Base-by-base conservation (phyloP, 2,888 invertebrate genomes). In the Epirrita christyi region DNA sequence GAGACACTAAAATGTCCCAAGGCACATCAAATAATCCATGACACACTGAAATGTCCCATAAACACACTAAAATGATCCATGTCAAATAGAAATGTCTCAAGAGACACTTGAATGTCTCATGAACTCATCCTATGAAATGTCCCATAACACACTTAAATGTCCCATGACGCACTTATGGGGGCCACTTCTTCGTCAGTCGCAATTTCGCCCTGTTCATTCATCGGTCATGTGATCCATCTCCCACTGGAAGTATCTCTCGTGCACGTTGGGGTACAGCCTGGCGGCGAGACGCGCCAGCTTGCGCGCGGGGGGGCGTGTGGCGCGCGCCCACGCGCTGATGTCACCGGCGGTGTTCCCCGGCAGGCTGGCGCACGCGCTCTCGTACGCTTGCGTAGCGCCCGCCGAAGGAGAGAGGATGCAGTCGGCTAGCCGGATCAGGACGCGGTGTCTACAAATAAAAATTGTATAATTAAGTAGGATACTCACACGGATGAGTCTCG, bases 381-480 rank as follows among this genome's bases (percentile, higher is more conserved):
- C 82, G 75, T 74, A 86, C 0, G 76, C 71, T 0, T 73, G 75
- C 0, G 64, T 47, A 0, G 71, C 37, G 1, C 47, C 42, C 1
- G 76, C 75, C 1, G 72, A 69, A 0, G 83, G 78, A 0, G 68
- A 50, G 0, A 82, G 54, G 1, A 85, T 58, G 71, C 83, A 86
- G n/a, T 73, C 78, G 0, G 84, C 85, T 49, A 85, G 72, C 6
- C 82, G 82, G 56, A 84, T 79, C 5, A 91, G 78, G 0, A 82
- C 59, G 1, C 88, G 85, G 61, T 85, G 88, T 4, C 91, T 91
- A 76, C 0, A 21, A 59, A 63, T 38, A 47, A 45, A 29, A n/a
- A 53, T 8, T 2, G 4, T 3, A 21, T 21, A 21, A 21, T 21
- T 21, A 21, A 21, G 2, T 21, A 21, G 2, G 4, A 21, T 21